Evolutionary conservation across 37 sponge, comb jelly and placozoan genomes (phyloP).

Genomic region (Halisarca cf. caerulea): DNA sequence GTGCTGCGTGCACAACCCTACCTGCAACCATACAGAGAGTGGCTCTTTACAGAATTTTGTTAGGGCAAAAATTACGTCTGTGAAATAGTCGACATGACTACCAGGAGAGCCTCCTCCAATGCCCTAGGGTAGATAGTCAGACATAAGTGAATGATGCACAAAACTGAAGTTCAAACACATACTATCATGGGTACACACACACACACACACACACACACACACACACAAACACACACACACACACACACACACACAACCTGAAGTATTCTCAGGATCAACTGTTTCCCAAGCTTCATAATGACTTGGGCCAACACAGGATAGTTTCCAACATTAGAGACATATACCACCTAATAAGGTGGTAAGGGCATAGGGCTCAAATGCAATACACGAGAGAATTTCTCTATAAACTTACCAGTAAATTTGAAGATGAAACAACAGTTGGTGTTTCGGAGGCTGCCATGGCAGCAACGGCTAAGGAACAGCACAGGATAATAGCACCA

Average conservation of each 20-base stretch:
- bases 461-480: slow-evolving; percentile 36
- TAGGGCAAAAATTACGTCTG: slow-evolving; percentile 33
- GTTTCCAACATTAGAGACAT: background rate
- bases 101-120: slow-evolving; percentile 40
- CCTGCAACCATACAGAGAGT: slow-evolving; percentile 62
- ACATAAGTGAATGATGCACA: too few relatives aligned
- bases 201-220: too few relatives aligned
- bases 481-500: background rate
- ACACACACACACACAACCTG: slow-evolving; percentile 7
- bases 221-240: too few relatives aligned
- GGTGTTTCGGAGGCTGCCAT: slow-evolving; percentile 43
- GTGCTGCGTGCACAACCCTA: background rate
- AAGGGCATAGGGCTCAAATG: too few relatives aligned
- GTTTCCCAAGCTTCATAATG: background rate
- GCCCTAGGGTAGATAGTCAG: slow-evolving; percentile 30
- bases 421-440: slow-evolving; percentile 29
- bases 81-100: slow-evolving; percentile 23
- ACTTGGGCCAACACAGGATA: background rate
- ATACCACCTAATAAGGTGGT: too few relatives aligned
- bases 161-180: too few relatives aligned
- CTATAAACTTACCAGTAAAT: slow-evolving; percentile 34
- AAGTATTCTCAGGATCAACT: slow-evolving; percentile 6
- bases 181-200: too few relatives aligned
- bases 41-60: slow-evolving; percentile 19
- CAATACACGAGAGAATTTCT: too few relatives aligned